phyloP scores from a whole-genome alignment of 2,797 vertebrate species.

The Lateolabrax maculatus region DNA sequence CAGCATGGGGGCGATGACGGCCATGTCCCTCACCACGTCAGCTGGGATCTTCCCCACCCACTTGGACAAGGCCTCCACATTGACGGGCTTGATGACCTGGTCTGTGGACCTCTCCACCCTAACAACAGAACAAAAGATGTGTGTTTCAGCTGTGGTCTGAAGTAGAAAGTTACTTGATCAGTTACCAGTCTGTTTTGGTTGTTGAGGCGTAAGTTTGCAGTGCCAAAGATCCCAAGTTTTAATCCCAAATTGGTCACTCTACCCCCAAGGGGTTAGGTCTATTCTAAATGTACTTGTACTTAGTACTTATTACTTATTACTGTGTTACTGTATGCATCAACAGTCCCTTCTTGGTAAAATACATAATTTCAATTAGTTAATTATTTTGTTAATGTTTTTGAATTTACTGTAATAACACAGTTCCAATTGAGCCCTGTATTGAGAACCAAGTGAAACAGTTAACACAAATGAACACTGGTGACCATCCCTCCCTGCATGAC shows the following conservation, averaged over 20 bases:
- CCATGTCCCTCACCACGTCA: slow-evolving; percentile 96
- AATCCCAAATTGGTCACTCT: too few species aligned
- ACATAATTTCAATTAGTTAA: neutral
- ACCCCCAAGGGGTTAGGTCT: too few species aligned
- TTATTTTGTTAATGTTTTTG: too few species aligned
- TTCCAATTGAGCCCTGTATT: neutral
- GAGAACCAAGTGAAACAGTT: neutral
- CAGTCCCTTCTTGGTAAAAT: neutral
- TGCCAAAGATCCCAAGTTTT: too few species aligned
- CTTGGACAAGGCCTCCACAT: slow-evolving; percentile 96
- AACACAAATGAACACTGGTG: neutral
- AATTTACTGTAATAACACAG: too few species aligned
- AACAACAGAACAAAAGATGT: slow-evolving; percentile 17
- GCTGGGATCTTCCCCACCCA: slow-evolving; percentile 98
- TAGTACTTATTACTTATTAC: too few species aligned
- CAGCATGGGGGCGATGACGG: slow-evolving; percentile 95
- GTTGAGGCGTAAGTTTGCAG: too few species aligned
- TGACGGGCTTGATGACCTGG: slow-evolving; percentile 98
- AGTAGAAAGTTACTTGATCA: too few species aligned
- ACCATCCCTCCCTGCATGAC: neutral
- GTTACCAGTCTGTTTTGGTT: too few species aligned
- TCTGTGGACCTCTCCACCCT: slow-evolving; percentile 98
- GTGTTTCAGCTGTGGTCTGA: neutral
- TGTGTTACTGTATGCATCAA: neutral
- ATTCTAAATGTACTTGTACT: too few species aligned